Evolutionary conservation across 1,140 invertebrate species (phyloP).

Genomic region (Trichonephila inaurata): DNA sequence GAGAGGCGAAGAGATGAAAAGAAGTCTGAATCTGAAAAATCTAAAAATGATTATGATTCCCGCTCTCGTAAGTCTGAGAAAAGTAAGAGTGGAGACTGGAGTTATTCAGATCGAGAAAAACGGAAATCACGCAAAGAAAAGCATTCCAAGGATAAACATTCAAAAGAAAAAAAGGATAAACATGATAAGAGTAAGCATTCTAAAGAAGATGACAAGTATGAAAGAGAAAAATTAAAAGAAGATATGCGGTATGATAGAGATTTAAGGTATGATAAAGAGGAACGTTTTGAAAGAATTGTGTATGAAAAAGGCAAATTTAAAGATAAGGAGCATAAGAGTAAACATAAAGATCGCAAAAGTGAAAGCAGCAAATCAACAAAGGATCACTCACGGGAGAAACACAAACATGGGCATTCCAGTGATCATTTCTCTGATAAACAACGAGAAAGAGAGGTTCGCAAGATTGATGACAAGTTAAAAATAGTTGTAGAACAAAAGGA

Average conservation of each 20-base stretch:
- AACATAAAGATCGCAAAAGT: constrained; percentile 68
- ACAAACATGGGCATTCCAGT: constrained; percentile 64
- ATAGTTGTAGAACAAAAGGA: constrained; percentile 76
- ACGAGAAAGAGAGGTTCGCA: constrained; percentile 76
- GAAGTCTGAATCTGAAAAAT: constrained; percentile 68
- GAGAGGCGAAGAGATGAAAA: constrained; percentile 79
- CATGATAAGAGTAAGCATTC: constrained; percentile 76
- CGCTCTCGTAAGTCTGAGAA: constrained; percentile 57
- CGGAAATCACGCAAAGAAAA: constrained; percentile 66
- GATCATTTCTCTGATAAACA: constrained; percentile 69
- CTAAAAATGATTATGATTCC: constrained; percentile 41
- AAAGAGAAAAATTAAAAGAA: constrained; percentile 80
- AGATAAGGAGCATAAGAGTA: constrained; percentile 71
- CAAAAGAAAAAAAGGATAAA: constrained; percentile 79
- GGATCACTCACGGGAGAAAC: constrained; percentile 74
- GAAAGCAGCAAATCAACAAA: constrained; percentile 53
- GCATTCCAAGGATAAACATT: constrained; percentile 67
- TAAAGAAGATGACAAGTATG: constrained; percentile 78
- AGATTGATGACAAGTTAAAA: constrained; percentile 82
- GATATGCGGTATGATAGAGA: constrained; percentile 68
- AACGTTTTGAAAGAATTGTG: constrained; percentile 69
- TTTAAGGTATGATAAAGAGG: constrained; percentile 65
- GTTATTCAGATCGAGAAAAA: constrained; percentile 64
- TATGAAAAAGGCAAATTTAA: constrained; percentile 74
- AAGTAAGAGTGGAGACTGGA: constrained; percentile 30